Conservation (phyloP, 2,113 vertebrate genomes). For the Bufo bufo region DNA sequence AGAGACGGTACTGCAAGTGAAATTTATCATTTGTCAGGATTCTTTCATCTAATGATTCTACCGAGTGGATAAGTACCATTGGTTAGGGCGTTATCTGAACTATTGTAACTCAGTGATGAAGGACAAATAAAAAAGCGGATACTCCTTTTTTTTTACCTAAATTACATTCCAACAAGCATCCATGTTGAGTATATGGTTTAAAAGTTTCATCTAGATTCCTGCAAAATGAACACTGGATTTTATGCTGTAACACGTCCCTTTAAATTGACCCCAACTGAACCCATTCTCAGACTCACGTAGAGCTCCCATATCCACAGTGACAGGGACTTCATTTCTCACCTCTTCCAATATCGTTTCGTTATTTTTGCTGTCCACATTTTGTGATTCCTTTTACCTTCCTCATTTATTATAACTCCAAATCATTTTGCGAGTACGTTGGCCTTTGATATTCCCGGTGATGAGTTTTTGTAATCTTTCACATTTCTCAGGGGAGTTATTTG, state of each 20-base stretch:
- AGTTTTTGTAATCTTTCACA: constrained; percentile 37
- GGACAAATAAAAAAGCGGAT: too few relatives aligned
- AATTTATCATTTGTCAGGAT: background rate
- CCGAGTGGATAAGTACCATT: too few relatives aligned
- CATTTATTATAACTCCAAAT: constrained; percentile 19
- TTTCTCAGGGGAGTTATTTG: constrained; percentile 5
- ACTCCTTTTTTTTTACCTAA: background rate
- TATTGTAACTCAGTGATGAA: background rate
- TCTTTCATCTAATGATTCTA: too few relatives aligned
- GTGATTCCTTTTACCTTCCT: constrained; percentile 13
- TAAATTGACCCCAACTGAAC: constrained; percentile 4
- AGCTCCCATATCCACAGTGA: constrained; percentile 17
- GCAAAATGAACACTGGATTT: background rate
- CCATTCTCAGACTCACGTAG: background rate
- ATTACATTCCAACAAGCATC: background rate
- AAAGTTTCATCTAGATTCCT: constrained; percentile 1
- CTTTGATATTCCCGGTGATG: constrained; percentile 32
- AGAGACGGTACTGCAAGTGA: background rate
- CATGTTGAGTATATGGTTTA: background rate
- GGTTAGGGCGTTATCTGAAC: too few relatives aligned
- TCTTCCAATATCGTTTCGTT: constrained; percentile 17
- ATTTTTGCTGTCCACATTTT: constrained; percentile 31
- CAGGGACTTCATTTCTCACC: constrained; percentile 10
- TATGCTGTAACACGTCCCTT: background rate
- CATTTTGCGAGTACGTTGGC: constrained; percentile 12